Evolutionary conservation across 2,113 vertebrate species (phyloP), one percentile per base, ranked within the genome.

Genomic region (Empidonax alnorum): DNA sequence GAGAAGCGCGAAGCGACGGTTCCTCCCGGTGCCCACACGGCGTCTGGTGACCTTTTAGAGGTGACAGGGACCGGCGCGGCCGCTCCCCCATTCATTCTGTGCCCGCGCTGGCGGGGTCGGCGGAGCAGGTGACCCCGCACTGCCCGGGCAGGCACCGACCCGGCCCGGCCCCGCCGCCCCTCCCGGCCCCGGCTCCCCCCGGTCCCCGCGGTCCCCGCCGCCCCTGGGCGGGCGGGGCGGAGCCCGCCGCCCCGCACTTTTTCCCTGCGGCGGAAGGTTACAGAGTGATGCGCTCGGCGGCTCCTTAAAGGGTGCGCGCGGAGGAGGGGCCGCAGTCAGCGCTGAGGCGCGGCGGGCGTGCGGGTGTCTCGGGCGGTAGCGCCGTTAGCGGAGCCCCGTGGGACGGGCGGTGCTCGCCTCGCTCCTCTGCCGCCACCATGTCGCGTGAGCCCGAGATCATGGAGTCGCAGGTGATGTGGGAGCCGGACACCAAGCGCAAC

Each of bases 391-490:
- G 14, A 1, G 7, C 4, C 1, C 3, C 3, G 49, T 3, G 8
- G 39, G 12, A 14, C 14, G 18, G 4, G 3, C 35, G 3, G 52
- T 8, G 20, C 18, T 62, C 13, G 7, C 4, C 9, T 22, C 19
- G 20, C 31, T 7, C 33, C 17, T 2, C 2, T 15, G 46, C 49
- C 47, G 56, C 77, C 78, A 94, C 91, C 84, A 99, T 99, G 99
- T 99, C 99, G 41, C 98, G 98, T 89, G 97, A 98, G 83, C 97
- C 96, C 75, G 98, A 98, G 90, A 99, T 99, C 52, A 98, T 99
- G 98, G 99, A 99, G 97, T 97, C 97, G 82, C 98, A 97, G 96
- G 98, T 98, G 97, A 90, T 99, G 97, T 99, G 99, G 99, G 98
- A 99, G 97, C 99, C 99, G 3, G 99, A 99, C 97, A 98, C 98